These are phyloP conservation scores for Phymanthus crucifer DNA, from an alignment of 92 coral and sea anemone species.

Conservation along the genomic window DNA sequence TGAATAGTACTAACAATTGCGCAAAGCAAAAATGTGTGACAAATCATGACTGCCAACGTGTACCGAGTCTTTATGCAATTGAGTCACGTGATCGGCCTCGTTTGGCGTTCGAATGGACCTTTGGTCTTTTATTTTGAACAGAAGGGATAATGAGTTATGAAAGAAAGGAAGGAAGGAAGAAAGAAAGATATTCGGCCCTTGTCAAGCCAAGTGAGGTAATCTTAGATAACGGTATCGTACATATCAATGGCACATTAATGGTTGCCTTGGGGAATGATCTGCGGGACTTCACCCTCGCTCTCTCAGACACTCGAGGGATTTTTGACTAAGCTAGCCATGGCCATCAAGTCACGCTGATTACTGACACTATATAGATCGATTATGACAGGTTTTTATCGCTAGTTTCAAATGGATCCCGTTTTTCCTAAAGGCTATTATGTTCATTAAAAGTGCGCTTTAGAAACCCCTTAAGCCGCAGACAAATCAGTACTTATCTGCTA, in stretches of 20 bases:
- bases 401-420: not conserved
- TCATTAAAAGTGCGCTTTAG: not conserved
- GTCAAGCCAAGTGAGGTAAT: too few relatives aligned
- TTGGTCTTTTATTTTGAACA: too few relatives aligned
- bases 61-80: too few relatives aligned
- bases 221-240: too few relatives aligned
- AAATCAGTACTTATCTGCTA: not conserved
- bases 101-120: too few relatives aligned
- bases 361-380: not conserved
- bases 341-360: not conserved
- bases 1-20: too few relatives aligned
- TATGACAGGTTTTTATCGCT: not conserved
- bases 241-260: not conserved
- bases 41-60: too few relatives aligned
- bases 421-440: not conserved
- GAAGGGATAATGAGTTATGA: too few relatives aligned
- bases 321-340: not conserved
- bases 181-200: too few relatives aligned
- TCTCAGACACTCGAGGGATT: not conserved
- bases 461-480: not conserved
- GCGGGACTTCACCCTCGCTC: not conserved
- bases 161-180: too few relatives aligned
- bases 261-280: not conserved
- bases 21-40: too few relatives aligned
- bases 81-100: too few relatives aligned